Base-by-base conservation (phyloP, 2,888 invertebrate genomes). In the Drosophila birchii region DNA sequence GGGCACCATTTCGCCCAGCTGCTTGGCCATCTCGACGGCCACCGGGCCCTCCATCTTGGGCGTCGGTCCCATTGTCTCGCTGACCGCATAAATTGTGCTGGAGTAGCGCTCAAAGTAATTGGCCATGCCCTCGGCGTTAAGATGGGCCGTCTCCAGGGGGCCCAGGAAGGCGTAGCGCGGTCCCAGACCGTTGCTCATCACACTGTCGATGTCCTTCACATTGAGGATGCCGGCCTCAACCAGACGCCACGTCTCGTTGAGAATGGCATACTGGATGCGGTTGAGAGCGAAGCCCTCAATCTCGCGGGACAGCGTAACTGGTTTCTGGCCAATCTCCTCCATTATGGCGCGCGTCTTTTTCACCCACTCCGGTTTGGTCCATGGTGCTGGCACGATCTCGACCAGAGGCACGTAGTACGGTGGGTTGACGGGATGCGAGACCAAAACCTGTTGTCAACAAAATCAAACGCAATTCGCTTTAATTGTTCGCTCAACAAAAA, bases 81-180 rank as follows among this genome's bases (percentile, higher is more conserved):
- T 96, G 0, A 95, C 94, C 26, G 90, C 93, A 88, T 94, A 89
- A 55, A 95, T 95, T 6, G 94, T 94, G 9, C 94, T 93, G 3
- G 94, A 93, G 80, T 95, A 95, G 92, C 95, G 93, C 84, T 95
- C 95, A 67, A 94, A 94, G 71, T 95, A 95, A 78, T 93, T 94
- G 62, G 92, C 89, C 94, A 94, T 94, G 93, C 98, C 98, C 93
- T 97, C 97, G 14, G 98, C 98, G 92, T 99, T 99, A 70, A 99
- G 94, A 93, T 98, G 98, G 0, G 97, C 97, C 0, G 98, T 98
- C 93, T 98, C 98, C 76, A 98, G 93, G 0, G 98, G 96, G 5
- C 99, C 99, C 70, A 98, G 94, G 93, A 99, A 99, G 9, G 98
- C 98, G 91, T 99, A 99, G 55, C 99, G 94, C 95, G 97, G 96